phyloP scores from a whole-genome alignment of 30 jellyfish, hydroid and myxozoan species.

The Hydra vulgaris region DNA sequence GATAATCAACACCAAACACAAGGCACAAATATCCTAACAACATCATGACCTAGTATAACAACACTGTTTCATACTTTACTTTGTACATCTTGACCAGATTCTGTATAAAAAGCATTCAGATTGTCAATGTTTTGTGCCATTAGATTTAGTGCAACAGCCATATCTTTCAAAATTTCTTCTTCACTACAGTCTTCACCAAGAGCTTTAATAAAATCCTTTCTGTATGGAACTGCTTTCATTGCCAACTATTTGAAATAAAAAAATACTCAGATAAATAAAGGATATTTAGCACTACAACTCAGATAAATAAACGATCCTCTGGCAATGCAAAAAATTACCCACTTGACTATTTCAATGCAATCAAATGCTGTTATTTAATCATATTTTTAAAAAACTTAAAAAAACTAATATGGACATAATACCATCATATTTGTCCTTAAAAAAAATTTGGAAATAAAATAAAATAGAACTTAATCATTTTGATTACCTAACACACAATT shows the following conservation, averaged over 20 bases:
- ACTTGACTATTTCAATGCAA: neutral
- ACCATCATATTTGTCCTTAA: too few relatives aligned
- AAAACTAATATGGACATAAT: too few relatives aligned
- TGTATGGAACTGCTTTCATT: constrained; percentile 88
- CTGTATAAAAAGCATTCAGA: constrained; percentile 50
- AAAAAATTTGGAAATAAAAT: too few relatives aligned
- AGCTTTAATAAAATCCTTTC: constrained; percentile 74
- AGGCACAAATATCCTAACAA: neutral
- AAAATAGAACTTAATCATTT: too few relatives aligned
- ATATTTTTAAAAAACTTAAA: too few relatives aligned
- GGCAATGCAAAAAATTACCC: neutral
- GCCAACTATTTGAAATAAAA: constrained; percentile 51
- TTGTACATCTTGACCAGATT: constrained; percentile 57
- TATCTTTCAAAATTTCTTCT: constrained; percentile 63
- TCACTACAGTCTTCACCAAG: constrained; percentile 66
- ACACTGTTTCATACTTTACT: constrained; percentile 38
- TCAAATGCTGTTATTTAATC: neutral
- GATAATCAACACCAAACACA: neutral
- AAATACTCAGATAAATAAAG: neutral
- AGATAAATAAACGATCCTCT: neutral
- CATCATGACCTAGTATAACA: neutral
- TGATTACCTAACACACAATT: too few relatives aligned
- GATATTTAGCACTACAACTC: neutral
- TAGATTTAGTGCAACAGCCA: constrained; percentile 40
- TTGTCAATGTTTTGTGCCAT: constrained; percentile 61